phyloP scores from a whole-genome alignment of 2,888 invertebrate species.

The Pecten maximus region DNA sequence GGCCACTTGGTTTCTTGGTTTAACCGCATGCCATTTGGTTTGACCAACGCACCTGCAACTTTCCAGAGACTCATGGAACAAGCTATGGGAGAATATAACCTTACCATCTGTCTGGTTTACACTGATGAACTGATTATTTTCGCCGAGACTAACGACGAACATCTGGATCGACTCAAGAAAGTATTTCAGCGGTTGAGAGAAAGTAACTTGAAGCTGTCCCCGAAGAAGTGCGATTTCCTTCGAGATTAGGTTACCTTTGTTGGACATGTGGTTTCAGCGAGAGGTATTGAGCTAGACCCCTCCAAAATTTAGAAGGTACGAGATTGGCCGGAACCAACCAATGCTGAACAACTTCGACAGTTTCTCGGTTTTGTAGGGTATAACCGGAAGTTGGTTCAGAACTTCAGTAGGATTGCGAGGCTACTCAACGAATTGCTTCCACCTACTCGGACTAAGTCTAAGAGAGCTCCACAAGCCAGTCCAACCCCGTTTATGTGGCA shows the following conservation, averaged over 20 bases:
- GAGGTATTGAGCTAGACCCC: conserved; percentile 34
- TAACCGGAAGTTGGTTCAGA: neutral
- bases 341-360: neutral
- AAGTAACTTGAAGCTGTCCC: conserved; percentile 58
- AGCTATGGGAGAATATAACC: neutral
- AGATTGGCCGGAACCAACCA: neutral
- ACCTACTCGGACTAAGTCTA: neutral
- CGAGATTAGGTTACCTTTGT: conserved; percentile 56
- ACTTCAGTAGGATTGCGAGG: neutral
- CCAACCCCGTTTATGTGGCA: too few relatives aligned
- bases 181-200: conserved; percentile 54
- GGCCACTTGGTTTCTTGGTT: neutral
- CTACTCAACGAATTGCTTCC: neutral
- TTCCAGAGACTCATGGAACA: neutral
- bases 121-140: conserved; percentile 60
- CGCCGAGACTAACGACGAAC: conserved; percentile 56
- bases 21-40: conserved; percentile 3
- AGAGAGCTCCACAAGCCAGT: neutral
- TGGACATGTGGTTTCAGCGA: conserved; percentile 55
- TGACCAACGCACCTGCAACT: neutral
- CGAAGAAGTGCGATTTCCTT: conserved; percentile 59
- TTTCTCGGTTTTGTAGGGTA: neutral
- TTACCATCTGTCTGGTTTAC: conserved; percentile 35
- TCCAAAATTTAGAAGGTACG: neutral
- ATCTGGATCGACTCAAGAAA: conserved; percentile 53